phyloP scores from a whole-genome alignment of 2,888 invertebrate genomes.

The Uloborus plumipes region DNA sequence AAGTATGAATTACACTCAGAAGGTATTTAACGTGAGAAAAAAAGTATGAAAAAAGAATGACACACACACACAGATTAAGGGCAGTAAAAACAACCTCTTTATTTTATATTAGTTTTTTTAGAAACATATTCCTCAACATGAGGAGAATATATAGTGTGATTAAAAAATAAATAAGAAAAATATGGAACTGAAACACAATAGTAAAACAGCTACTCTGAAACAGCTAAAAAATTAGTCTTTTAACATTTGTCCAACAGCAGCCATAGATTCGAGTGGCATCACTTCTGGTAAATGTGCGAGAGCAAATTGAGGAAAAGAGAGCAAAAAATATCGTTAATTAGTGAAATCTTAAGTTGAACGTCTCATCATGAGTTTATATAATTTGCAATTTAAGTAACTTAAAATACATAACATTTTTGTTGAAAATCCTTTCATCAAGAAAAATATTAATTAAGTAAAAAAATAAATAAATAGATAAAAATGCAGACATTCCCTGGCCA shows the following conservation, averaged over 20 bases:
- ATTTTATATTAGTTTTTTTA: conserved; percentile 31
- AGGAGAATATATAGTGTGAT: conserved; percentile 58
- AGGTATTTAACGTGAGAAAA: too few relatives aligned
- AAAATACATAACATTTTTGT: too few relatives aligned
- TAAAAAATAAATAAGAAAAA: conserved; percentile 64
- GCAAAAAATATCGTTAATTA: neutral
- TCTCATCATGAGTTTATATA: too few relatives aligned
- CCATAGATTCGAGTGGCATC: neutral
- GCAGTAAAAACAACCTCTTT: conserved; percentile 49
- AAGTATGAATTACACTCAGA: too few relatives aligned
- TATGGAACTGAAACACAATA: conserved; percentile 53
- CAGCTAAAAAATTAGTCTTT: conserved; percentile 54
- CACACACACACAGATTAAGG: too few relatives aligned
- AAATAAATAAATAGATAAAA: too few relatives aligned
- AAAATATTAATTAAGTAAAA: too few relatives aligned
- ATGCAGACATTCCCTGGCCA: too few relatives aligned
- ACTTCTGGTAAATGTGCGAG: conserved; percentile 41
- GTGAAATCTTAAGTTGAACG: neutral
- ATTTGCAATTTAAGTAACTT: too few relatives aligned
- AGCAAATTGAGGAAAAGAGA: conserved; percentile 37
- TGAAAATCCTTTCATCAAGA: too few relatives aligned
- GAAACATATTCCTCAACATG: conserved; percentile 62
- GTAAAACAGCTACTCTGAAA: conserved; percentile 57
- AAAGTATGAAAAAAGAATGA: too few relatives aligned
- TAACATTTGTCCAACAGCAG: conserved; percentile 30